A percentile compares a stretch with the other conserved stretches of the same genome.
phyloP scores from a whole-genome alignment of 2,797 vertebrate genomes.

The Enteromius anoplus region DNA sequence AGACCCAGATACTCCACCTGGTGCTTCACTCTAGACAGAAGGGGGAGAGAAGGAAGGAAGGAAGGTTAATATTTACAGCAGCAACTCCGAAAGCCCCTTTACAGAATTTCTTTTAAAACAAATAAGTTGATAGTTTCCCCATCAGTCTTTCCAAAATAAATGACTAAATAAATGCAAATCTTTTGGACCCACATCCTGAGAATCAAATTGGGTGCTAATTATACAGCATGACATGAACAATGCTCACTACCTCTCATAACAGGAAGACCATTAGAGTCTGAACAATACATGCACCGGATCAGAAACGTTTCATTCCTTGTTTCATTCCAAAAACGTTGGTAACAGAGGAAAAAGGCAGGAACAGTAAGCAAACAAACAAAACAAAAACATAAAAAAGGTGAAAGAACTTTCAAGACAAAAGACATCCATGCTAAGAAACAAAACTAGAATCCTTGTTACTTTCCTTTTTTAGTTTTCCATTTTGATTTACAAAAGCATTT shows the following conservation, averaged over 20 bases:
- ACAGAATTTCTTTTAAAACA: neutral
- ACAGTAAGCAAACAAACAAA: slow-evolving; percentile 56
- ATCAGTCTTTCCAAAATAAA: slow-evolving; percentile 12
- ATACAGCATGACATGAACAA: slow-evolving; percentile 58
- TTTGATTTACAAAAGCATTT: neutral
- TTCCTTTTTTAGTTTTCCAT: neutral
- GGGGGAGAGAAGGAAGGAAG: slow-evolving; percentile 41
- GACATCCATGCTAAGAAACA: slow-evolving; percentile 10
- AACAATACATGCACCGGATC: slow-evolving; percentile 72
- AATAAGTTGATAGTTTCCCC: slow-evolving; percentile 21
- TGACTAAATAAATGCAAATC: slow-evolving; percentile 20
- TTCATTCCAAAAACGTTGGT: slow-evolving; percentile 40
- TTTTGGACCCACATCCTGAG: slow-evolving; percentile 70
- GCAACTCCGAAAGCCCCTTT: slow-evolving; percentile 6
- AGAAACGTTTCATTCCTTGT: slow-evolving; percentile 62
- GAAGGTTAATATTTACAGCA: slow-evolving; percentile 2
- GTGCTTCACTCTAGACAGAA: slow-evolving; percentile 87
- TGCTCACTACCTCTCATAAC: slow-evolving; percentile 68
- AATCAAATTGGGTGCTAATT: slow-evolving; percentile 71
- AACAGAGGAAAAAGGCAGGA: slow-evolving; percentile 54
- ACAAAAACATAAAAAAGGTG: slow-evolving; percentile 29
- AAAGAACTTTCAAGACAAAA: neutral
- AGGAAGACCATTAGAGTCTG: slow-evolving; percentile 72
- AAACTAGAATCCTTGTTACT: neutral
- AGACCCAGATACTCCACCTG: slow-evolving; percentile 97